Percentiles rank a stretch among this genome's conserved stretches.
These are phyloP conservation scores for Leiothrix lutea DNA, from an alignment of 2,113 vertebrate genomes.

Conservation along the genomic window DNA sequence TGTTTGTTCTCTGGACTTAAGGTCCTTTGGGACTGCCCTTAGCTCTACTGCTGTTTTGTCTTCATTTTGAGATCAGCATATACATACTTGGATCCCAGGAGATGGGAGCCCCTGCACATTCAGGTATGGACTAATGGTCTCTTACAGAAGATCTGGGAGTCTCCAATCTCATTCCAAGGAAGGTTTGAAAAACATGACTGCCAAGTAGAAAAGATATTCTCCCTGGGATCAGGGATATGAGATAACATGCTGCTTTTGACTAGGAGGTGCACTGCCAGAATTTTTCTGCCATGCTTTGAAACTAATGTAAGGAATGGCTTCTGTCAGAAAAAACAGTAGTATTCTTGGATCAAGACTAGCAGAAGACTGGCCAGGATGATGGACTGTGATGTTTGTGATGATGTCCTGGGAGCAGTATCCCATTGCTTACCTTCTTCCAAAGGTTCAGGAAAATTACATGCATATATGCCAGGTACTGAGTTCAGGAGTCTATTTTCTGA, in stretches of 20 bases:
- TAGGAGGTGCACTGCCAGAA: neutral
- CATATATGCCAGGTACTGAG: neutral
- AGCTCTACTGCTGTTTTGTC: neutral
- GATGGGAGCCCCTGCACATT: neutral
- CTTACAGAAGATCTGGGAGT: neutral
- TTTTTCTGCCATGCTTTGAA: neutral
- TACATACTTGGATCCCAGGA: neutral
- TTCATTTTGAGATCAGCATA: neutral
- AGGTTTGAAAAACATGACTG: neutral
- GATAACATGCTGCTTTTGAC: neutral
- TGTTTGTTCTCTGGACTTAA: constrained; percentile 32
- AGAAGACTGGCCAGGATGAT: neutral
- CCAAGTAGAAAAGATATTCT: neutral
- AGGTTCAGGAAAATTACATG: neutral
- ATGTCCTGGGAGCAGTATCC: neutral
- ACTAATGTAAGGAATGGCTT: neutral
- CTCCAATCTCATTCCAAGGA: neutral
- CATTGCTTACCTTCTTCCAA: neutral
- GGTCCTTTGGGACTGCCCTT: neutral
- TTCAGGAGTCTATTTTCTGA: neutral
- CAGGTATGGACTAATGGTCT: neutral
- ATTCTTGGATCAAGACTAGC: neutral
- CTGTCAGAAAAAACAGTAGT: neutral
- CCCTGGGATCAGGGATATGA: neutral
- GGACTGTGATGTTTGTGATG: neutral